Evolutionary conservation across 2,113 vertebrate genomes (phyloP), one percentile per base, ranked within the genome.

Genomic region (Tragelaphus strepsiceros): DNA sequence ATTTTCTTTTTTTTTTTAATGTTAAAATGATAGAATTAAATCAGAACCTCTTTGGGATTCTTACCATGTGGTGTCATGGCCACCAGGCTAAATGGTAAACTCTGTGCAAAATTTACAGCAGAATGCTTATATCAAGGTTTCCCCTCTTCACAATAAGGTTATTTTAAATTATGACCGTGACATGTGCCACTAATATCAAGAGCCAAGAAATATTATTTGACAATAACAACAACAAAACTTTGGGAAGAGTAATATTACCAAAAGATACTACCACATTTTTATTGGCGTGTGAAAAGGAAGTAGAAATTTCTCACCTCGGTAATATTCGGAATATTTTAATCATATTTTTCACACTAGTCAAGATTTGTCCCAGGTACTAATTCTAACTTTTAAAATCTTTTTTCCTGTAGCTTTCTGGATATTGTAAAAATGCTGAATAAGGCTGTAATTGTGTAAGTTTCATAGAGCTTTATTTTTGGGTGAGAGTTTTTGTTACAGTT

Each of bases 401-500:
- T n/a, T n/a, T 30, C 71, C 49, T 6, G 2, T 35, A 16, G 54
- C 19, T 59, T 71, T 93, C 15, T 39, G 54, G 46, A 26, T 88
- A 46, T 84, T 78, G 14, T 67, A 67, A 95, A 90, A 82, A 87
- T n/a, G 17, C 95, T 49, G 61, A 94, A 19, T 53, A 19, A 9
- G 26, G 7, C 26, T 77, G 3, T 19, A 61, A 94, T 8, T 88
- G 26, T 94, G 26, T 94, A 89, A 7, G 61, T 91, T 49, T 53
- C 35, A 39, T 74, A 94, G 77, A 80, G 28, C 46, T 97, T 93
- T 90, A 80, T 97, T 97, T 97, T 71, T n/a, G 71, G 19, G 54
- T 83, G 89, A 96, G 82, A 80, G n/a, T 64, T 98, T 97, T 97
- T 67, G 89, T 92, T 96, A 94, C 16, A 53, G 78, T 92, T 97